These are phyloP conservation scores for Portevinia maculata DNA, from an alignment of 2,888 invertebrate genomes.

Conservation along the genomic window DNA sequence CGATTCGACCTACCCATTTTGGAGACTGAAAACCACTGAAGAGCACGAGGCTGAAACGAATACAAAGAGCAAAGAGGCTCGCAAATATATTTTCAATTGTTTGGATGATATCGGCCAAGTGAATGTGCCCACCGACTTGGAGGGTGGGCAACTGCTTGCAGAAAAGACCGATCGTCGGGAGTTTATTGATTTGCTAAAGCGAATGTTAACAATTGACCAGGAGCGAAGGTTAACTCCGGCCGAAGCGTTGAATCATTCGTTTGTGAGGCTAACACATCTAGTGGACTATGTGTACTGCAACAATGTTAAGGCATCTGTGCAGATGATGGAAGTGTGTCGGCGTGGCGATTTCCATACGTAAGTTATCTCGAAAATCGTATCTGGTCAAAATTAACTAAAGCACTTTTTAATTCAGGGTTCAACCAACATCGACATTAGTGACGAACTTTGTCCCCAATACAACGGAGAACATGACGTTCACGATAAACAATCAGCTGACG, in stretches of 20 bases:
- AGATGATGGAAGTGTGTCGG: slow-evolving; percentile 96
- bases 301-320: slow-evolving; percentile 97
- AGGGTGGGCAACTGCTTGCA: slow-evolving; percentile 97
- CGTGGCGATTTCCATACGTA: slow-evolving; percentile 84
- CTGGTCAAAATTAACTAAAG: background rate
- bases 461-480: slow-evolving; percentile 93
- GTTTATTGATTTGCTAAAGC: slow-evolving; percentile 98
- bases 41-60: slow-evolving; percentile 99
- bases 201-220: slow-evolving; percentile 99
- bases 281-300: slow-evolving; percentile 98
- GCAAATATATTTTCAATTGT: slow-evolving; percentile 99
- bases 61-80: slow-evolving; percentile 99
- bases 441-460: slow-evolving; percentile 91
- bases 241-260: slow-evolving; percentile 97
- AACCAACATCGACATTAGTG: slow-evolving; percentile 86
- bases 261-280: slow-evolving; percentile 95
- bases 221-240: slow-evolving; percentile 97
- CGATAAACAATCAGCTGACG: slow-evolving; percentile 94
- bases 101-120: slow-evolving; percentile 99
- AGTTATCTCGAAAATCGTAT: no score
- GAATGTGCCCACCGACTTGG: slow-evolving; percentile 98
- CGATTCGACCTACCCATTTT: slow-evolving; percentile 94
- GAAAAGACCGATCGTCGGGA: slow-evolving; percentile 98
- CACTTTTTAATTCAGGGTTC: slow-evolving; percentile 78
- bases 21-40: slow-evolving; percentile 96